phyloP scores from a whole-genome alignment of 2,888 invertebrate genomes.

The Stenchaetothrips biformis region DNA sequence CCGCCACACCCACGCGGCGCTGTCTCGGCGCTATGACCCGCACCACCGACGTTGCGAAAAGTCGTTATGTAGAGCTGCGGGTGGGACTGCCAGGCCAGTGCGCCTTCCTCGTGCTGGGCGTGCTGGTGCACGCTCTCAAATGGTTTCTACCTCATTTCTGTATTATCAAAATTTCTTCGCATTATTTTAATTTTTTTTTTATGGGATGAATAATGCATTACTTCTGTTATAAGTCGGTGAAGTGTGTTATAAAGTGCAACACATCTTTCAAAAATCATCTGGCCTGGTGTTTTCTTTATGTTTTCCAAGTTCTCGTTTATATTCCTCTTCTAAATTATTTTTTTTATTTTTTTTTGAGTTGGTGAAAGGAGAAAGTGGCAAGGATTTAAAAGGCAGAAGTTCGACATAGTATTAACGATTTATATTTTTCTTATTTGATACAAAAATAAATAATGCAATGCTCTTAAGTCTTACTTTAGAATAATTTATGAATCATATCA shows the following conservation, averaged over 20 bases:
- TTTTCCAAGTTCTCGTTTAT: too few relatives aligned
- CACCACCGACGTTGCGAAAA: neutral
- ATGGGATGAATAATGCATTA: too few relatives aligned
- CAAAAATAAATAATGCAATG: conserved; percentile 14
- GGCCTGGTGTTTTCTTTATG: too few relatives aligned
- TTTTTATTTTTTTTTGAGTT: neutral
- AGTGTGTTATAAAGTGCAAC: too few relatives aligned
- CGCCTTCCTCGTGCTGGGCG: too few relatives aligned
- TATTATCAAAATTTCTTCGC: neutral
- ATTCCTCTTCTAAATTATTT: too few relatives aligned
- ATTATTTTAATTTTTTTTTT: neutral
- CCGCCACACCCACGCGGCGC: neutral
- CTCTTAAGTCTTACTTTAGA: conserved; percentile 20
- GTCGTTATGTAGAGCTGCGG: too few relatives aligned
- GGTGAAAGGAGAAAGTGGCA: neutral
- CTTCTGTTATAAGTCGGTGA: too few relatives aligned
- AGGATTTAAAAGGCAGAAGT: neutral
- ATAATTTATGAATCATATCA: conserved; percentile 14
- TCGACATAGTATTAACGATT: conserved; percentile 7
- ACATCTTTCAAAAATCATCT: too few relatives aligned
- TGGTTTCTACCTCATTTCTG: neutral
- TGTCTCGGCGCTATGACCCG: neutral
- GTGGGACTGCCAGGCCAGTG: too few relatives aligned
- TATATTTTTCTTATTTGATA: conserved; percentile 20
- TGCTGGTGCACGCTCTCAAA: too few relatives aligned